Conservation (phyloP, 2,888 invertebrate species). For the Drosophila helvetica region DNA sequence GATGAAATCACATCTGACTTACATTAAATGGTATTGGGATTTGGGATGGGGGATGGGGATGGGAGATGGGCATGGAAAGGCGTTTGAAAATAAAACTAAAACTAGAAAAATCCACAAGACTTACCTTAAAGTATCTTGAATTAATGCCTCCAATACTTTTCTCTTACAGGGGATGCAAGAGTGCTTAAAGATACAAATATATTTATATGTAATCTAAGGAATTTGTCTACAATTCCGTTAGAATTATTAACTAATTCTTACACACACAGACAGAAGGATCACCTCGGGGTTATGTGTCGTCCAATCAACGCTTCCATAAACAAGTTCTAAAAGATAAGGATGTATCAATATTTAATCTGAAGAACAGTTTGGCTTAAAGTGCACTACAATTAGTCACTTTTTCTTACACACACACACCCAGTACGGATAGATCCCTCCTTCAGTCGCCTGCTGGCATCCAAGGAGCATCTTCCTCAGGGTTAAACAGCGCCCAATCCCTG, state of each 20-base stretch:
- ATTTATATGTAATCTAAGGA: too few relatives aligned
- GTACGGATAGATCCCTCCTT: background rate
- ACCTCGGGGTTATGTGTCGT: background rate
- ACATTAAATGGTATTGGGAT: slow-evolving; percentile 10
- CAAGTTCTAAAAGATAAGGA: background rate
- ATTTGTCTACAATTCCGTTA: too few relatives aligned
- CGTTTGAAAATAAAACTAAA: too few relatives aligned
- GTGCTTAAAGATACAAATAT: too few relatives aligned
- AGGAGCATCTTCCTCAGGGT: background rate
- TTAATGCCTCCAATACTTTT: too few relatives aligned
- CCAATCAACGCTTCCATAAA: background rate
- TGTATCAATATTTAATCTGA: background rate
- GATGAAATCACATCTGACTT: slow-evolving; percentile 8
- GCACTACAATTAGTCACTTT: background rate
- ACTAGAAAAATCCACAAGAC: too few relatives aligned
- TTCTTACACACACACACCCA: background rate
- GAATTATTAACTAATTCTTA: too few relatives aligned
- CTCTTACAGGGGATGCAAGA: too few relatives aligned
- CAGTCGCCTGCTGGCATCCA: background rate
- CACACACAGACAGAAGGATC: background rate
- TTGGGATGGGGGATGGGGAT: too few relatives aligned
- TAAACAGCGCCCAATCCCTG: slow-evolving; percentile 16
- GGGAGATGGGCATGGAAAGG: too few relatives aligned
- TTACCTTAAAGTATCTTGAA: background rate
- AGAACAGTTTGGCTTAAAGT: background rate